Evolutionary conservation across 2,113 vertebrate species (phyloP), one percentile per base, ranked within the genome.

Genomic region (Fukomys damarensis): DNA sequence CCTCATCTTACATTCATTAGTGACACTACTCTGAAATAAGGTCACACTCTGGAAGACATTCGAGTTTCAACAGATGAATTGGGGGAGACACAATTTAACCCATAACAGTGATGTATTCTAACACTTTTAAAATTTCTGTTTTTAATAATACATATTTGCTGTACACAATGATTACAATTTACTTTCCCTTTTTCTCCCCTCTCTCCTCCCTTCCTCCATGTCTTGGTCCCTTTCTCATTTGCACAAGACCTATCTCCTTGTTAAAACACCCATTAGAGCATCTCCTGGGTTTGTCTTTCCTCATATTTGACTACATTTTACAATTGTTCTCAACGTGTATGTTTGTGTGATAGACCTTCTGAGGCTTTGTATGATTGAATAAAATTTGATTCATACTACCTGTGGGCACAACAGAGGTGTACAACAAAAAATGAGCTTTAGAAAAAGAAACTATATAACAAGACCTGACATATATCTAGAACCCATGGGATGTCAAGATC

Each of bases 351-450:
- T 38, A 84, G 72, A 43, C 35, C 6, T 91, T 74, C 30, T 38
- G 28, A n/a, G 70, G 63, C 58, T 38, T 93, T 74, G 20, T 61
- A 56, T 68, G 16, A 20, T 59, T 65, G 35, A 84, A 43, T 63
- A 90, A 95, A 95, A 93, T 54, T 65, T 95, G 24, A 74, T 80
- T 52, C 63, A 52, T 79, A 66, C 59, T 72, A 43, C 35, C 49
- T 68, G n/a, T 68, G n/a, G n/a, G 35, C 93, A 49, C 28, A 77
- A 77, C 32, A 82, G 43, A 82, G 38, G 19, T 32, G 12, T 74
- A 81, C 41, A 59, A 83, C 16, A 96, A 94, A 92, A 83, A 19
- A 49, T 63, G 59, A 90, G 11, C 43, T 76, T 49, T 83, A 90
- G 52, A 82, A 46, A 89, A 86, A 94, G 63, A 88, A 82, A 70